Evolutionary conservation across 2,888 invertebrate genomes (phyloP).

Genomic region (Lithophane socia): DNA sequence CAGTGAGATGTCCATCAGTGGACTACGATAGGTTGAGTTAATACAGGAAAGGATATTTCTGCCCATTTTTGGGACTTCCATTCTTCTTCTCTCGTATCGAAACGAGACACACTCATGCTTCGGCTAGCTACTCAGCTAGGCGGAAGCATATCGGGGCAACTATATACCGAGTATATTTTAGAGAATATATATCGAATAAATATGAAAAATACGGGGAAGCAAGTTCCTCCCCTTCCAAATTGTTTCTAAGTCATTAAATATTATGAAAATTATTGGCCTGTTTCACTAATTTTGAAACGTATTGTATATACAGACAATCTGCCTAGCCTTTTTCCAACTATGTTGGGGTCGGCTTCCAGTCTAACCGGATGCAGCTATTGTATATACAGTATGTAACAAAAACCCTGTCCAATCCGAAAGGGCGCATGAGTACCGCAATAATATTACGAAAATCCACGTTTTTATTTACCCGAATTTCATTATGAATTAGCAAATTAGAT

Average conservation of each 20-base stretch:
- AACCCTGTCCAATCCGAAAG: too few relatives aligned
- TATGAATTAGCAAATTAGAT: too few relatives aligned
- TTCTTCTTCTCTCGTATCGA: not conserved
- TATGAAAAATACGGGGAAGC: not conserved
- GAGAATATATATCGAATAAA: not conserved
- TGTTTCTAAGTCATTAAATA: not conserved
- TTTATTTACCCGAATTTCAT: too few relatives aligned
- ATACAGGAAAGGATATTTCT: not conserved
- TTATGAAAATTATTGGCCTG: not conserved
- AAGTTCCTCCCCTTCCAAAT: not conserved
- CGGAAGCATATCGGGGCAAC: not conserved
- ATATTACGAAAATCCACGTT: too few relatives aligned
- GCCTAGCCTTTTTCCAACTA: too few relatives aligned
- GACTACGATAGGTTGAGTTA: not conserved
- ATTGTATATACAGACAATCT: not conserved
- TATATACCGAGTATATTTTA: not conserved
- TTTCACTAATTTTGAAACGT: not conserved
- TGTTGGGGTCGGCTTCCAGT: too few relatives aligned
- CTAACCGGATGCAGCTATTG: too few relatives aligned
- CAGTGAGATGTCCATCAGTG: not conserved
- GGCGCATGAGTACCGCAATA: too few relatives aligned
- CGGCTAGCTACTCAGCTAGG: not conserved
- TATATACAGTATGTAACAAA: too few relatives aligned
- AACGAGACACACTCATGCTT: not conserved
- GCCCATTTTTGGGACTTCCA: not conserved